phyloP scores from a whole-genome alignment of 2,797 vertebrate species.

The Tadarida brasiliensis region DNA sequence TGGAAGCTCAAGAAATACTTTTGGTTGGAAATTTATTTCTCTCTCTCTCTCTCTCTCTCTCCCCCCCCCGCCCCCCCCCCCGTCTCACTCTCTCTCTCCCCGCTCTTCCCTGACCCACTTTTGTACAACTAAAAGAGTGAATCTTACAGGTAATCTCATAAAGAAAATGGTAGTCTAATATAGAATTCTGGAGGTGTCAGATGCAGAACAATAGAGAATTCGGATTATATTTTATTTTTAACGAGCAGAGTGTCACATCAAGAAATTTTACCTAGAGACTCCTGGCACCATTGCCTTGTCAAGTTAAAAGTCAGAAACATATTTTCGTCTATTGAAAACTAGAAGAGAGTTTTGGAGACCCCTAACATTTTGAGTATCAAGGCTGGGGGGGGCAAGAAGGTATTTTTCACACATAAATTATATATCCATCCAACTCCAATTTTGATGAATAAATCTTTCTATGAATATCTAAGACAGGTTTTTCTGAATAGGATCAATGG shows the following conservation, averaged over 20 bases:
- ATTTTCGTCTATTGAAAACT: background rate
- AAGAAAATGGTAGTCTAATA: background rate
- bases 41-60: background rate
- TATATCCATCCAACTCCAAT: background rate
- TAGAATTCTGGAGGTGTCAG: background rate
- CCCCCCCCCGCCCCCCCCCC: no score
- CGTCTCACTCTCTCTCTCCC: no score
- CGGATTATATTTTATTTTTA: background rate
- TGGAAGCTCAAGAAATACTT: background rate
- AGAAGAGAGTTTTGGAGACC: background rate
- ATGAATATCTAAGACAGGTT: background rate
- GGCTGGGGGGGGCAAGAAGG: rapidly evolving
- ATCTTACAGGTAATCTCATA: background rate
- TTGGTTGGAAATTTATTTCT: background rate
- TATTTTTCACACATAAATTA: background rate
- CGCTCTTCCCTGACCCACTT: rapidly evolving
- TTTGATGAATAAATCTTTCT: background rate
- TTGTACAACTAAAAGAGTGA: background rate
- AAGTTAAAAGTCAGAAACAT: background rate
- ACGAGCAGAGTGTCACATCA: background rate
- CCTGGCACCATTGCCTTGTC: background rate
- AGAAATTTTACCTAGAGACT: background rate
- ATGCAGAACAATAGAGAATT: background rate
- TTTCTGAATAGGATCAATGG: background rate
- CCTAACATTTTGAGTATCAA: background rate